Evolutionary conservation across 2,113 vertebrate species (phyloP), one percentile per base, ranked within the genome.

Genomic region (Hippocampus barbouri): DNA sequence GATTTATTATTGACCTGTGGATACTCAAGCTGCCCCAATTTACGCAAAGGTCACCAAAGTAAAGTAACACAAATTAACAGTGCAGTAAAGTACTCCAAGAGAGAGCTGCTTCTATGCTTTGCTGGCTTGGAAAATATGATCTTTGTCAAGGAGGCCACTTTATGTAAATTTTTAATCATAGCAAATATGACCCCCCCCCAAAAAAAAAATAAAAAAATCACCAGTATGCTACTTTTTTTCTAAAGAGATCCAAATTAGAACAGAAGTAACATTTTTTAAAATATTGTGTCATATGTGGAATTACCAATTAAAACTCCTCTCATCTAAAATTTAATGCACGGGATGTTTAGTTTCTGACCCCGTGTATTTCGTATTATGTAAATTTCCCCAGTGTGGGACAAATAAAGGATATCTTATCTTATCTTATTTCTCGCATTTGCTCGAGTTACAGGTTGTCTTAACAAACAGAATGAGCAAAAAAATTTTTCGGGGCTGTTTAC

Each of bases 1-100:
- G 79, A 87, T 87, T 85, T 81, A 79, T 34, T 30, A 62, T 23
- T 14, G 49, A 79, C 18, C 60, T 62, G 64, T 74, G 66, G 43
- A 51, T 66, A 43, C 64, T 82, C 59, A 65, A 62, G 53, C 61
- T 66, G 49, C 14, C 15, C 27, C 25, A 38, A 34, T 38, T 38
- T 60, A 65, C 21, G 43, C 38, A 43, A 43, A 43, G 21, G 40
- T 40, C n/a, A 21, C 2, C 40, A 65, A 11, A 43, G 62, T 64
- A 12, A n/a, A 12, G 41, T 21, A 40, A 40, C n/a, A 11, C 4
- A 9, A 62, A 62, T 30, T 63, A 18, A 61, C 59, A 56, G 53
- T 56, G 51, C 18, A 7, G 18, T 21, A 16, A 54, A n/a, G 20
- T 54, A 54, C n/a, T 5, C 34, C 30, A 2, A 2, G 2, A 30